A percentile compares a stretch with the other conserved stretches of the same genome.
Conservation (phyloP, 1,140 invertebrate species). For the Drosophila parabipectinata region DNA sequence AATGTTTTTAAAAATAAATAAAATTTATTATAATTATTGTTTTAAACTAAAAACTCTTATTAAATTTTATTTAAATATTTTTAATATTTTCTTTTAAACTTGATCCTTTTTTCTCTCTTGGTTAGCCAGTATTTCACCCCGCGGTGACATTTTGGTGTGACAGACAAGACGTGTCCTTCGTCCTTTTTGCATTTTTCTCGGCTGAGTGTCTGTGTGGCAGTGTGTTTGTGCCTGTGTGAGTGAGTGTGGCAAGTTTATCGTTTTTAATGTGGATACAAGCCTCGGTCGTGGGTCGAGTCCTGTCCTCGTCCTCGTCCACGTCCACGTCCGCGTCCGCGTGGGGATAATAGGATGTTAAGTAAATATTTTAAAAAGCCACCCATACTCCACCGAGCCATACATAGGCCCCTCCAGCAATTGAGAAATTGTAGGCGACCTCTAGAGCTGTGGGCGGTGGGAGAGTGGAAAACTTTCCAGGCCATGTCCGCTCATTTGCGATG, state of each 20-base stretch:
- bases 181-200: conserved; percentile 59
- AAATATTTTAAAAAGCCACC: conserved; percentile 77
- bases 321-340: conserved; percentile 53
- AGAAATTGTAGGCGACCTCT: conserved; percentile 59
- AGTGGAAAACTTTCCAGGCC: conserved; percentile 46
- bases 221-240: conserved; percentile 17
- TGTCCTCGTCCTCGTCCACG: conserved; percentile 55
- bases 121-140: conserved; percentile 77
- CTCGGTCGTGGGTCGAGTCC: conserved; percentile 53
- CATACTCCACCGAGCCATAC: background rate
- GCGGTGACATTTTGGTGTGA: conserved; percentile 82
- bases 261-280: conserved; percentile 80
- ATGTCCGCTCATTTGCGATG: conserved; percentile 61
- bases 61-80: background rate
- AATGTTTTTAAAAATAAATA: too few species aligned
- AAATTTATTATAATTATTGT: too few species aligned
- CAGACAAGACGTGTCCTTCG: conserved; percentile 83
- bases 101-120: conserved; percentile 60
- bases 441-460: background rate
- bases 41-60: too few species aligned
- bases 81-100: conserved; percentile 22
- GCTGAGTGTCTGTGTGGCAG: conserved; percentile 23
- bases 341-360: conserved; percentile 81
- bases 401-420: conserved; percentile 30
- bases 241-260: conserved; percentile 73